Evolutionary conservation across 2,888 invertebrate genomes (phyloP), one percentile per base, ranked within the genome.

Genomic region (Amphipoea lucens): DNA sequence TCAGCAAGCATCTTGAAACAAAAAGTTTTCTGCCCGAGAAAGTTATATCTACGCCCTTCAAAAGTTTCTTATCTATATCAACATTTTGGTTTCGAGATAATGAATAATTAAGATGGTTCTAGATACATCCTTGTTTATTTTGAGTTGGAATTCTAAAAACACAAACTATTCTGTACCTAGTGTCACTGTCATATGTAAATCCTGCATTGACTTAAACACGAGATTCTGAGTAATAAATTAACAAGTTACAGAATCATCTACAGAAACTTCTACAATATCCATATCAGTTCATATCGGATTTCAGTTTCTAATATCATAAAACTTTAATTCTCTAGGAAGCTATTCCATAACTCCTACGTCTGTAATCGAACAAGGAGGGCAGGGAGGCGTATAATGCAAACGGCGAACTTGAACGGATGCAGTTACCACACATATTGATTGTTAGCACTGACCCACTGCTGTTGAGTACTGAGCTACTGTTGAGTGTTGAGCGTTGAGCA

Each of bases 351-450:
- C 79, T 87, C 86, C 60, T 90, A 91, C 82, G 83, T 92, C 92
- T 90, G 84, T 84, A 76, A 68, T 69, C 36, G 65, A 83, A 90
- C 87, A 84, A 88, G 83, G 79, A 72, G 81, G 80, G 85, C 86
- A 90, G 91, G 88, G 90, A 88, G 88, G 86, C 91, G 89, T 91
- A 90, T 92, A 92, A 93, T 92, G 91, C 91, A 91, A 92, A 93
- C 90, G 89, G 87, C 90, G 88, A 92, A 93, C 91, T 93, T 94
- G 90, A 91, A 90, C 91, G 90, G 92, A 90, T 91, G 92, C 91
- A 89, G 88, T 89, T 88, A 90, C 87, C 90, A 85, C 89, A 90
- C 86, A 84, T 93, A 94, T 94, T 90, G 94, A 93, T 92, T 92
- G 89, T 90, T 86, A 90, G 74, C 89, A 87, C 86, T 87, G 79